Evolutionary conservation across 2,888 invertebrate species (phyloP).

Genomic region (Metallyticus violacea): DNA sequence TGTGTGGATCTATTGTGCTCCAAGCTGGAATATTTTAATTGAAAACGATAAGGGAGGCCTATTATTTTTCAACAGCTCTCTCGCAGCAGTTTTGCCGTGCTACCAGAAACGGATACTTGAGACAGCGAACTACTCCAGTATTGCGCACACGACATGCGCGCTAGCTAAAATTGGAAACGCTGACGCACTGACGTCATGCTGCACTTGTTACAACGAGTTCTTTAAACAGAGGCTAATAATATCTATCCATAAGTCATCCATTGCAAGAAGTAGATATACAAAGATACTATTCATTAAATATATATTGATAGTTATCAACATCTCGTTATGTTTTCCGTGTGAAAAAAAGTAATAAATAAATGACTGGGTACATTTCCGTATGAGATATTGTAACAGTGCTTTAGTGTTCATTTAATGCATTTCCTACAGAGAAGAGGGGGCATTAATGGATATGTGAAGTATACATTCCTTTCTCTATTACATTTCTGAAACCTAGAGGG

Average conservation of each 20-base stretch:
- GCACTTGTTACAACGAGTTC: background rate
- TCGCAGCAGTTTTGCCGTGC: background rate
- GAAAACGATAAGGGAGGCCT: background rate
- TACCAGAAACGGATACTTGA: background rate
- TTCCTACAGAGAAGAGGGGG: too few relatives aligned
- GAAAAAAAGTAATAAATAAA: too few relatives aligned
- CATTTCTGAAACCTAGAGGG: too few relatives aligned
- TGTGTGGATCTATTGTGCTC: background rate
- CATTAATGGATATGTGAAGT: too few relatives aligned
- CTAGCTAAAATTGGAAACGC: background rate
- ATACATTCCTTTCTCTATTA: too few relatives aligned
- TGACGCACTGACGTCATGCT: background rate
- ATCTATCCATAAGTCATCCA: background rate
- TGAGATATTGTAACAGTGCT: too few relatives aligned
- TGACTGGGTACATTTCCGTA: too few relatives aligned
- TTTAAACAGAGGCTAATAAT: background rate
- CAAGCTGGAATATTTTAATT: background rate
- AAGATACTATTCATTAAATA: too few relatives aligned
- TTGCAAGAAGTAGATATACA: too few relatives aligned
- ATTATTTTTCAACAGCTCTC: background rate
- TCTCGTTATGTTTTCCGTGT: too few relatives aligned
- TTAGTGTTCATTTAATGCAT: too few relatives aligned
- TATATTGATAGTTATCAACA: too few relatives aligned
- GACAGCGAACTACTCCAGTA: background rate
- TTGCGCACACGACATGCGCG: background rate